Evolutionary conservation across 2,797 vertebrate genomes (phyloP).

Genomic region (Synaphobranchus kaupii): DNA sequence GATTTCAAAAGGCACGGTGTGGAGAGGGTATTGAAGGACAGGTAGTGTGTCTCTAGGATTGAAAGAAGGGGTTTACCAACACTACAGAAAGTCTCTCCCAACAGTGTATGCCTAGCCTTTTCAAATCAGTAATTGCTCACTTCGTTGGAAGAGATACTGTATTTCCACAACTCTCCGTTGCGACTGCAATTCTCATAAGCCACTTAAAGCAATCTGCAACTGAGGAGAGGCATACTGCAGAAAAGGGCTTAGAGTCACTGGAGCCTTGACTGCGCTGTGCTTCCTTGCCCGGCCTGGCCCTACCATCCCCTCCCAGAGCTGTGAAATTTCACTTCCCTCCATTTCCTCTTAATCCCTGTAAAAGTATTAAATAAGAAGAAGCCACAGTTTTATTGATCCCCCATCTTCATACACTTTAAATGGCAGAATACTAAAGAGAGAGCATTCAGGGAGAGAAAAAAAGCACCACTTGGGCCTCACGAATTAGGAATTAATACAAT

Average conservation of each 20-base stretch:
- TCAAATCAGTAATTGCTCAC: constrained; percentile 55
- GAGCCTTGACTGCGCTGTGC: constrained; percentile 58
- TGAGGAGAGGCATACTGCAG: constrained; percentile 45
- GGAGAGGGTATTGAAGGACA: not conserved
- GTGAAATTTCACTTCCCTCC: constrained; percentile 62
- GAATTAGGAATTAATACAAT: constrained; percentile 35
- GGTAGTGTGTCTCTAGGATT: not conserved
- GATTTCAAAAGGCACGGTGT: not conserved
- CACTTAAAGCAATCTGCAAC: constrained; percentile 69
- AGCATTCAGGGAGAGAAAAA: constrained; percentile 44
- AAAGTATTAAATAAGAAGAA: constrained; percentile 55
- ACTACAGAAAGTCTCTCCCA: not conserved
- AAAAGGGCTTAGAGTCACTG: constrained; percentile 49
- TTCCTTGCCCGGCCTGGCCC: constrained; percentile 53
- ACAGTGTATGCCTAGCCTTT: not conserved
- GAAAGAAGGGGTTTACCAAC: not conserved
- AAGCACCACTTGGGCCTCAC: constrained; percentile 47
- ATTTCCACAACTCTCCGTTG: constrained; percentile 52
- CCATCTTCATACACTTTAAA: constrained; percentile 51
- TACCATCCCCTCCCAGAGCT: constrained; percentile 38
- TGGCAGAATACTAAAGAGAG: constrained; percentile 39
- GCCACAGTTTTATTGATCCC: constrained; percentile 64
- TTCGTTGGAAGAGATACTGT: constrained; percentile 58
- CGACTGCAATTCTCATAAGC: constrained; percentile 68
- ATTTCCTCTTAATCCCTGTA: constrained; percentile 60